phyloP scores from a whole-genome alignment of 2,797 vertebrate genomes.

The Nyctalus aviator region DNA sequence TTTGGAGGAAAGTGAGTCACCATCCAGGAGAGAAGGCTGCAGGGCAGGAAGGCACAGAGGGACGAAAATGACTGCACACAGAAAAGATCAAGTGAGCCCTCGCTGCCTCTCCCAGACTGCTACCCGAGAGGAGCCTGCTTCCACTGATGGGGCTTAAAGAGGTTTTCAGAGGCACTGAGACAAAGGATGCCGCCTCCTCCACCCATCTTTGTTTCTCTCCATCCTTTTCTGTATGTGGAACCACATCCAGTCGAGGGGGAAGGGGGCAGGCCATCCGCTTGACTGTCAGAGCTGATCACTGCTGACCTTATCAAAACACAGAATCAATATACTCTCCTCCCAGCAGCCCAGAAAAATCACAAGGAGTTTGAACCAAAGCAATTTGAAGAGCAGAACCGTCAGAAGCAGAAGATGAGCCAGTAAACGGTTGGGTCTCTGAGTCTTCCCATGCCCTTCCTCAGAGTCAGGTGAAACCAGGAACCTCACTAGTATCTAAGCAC shows the following conservation, averaged over 20 bases:
- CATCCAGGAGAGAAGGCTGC: conserved; percentile 45
- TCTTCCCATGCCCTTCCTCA: neutral
- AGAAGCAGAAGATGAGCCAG: conserved; percentile 65
- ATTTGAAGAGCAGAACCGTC: conserved; percentile 83
- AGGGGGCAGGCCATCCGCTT: conserved; percentile 82
- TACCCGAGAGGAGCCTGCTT: conserved; percentile 25
- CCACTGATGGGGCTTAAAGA: conserved; percentile 57
- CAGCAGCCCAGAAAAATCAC: conserved; percentile 79
- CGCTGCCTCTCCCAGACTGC: neutral
- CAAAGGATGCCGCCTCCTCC: conserved; percentile 12
- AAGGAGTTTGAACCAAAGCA: conserved; percentile 84
- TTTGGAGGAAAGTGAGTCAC: conserved; percentile 78
- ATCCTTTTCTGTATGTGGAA: conserved; percentile 60
- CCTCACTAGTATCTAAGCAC: conserved; percentile 64
- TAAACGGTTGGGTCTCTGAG: neutral
- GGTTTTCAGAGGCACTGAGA: conserved; percentile 53
- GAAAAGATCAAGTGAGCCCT: conserved; percentile 56
- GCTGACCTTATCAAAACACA: conserved; percentile 89
- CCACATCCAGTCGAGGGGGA: conserved; percentile 60
- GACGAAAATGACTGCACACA: neutral
- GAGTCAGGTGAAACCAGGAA: neutral
- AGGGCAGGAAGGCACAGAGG: conserved; percentile 49
- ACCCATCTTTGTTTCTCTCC: conserved; percentile 5
- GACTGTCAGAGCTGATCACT: conserved; percentile 88
- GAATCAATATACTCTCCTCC: conserved; percentile 87